phyloP scores from a whole-genome alignment of 2,113 vertebrate species.

The Sula dactylatra region DNA sequence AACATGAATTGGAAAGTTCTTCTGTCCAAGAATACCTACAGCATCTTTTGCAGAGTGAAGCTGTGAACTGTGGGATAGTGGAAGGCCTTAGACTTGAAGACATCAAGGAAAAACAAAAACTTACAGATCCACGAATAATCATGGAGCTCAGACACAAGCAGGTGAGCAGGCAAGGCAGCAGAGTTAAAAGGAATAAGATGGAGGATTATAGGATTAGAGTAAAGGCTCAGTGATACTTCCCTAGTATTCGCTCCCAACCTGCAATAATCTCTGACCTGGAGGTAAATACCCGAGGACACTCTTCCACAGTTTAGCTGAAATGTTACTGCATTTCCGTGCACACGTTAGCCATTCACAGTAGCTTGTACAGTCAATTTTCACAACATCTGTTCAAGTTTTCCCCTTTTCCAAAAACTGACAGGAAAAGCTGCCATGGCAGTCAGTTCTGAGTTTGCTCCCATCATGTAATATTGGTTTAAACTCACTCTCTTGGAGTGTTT shows the following conservation, averaged over 20 bases:
- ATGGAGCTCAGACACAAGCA: slow-evolving; percentile 92
- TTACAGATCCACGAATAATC: slow-evolving; percentile 79
- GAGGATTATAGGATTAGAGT: slow-evolving; percentile 30
- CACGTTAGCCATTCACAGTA: neutral
- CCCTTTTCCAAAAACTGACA: neutral
- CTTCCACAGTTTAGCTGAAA: neutral
- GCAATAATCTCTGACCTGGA: neutral
- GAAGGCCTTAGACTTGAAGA: slow-evolving; percentile 77
- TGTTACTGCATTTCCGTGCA: fast-evolving
- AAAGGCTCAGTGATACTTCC: neutral
- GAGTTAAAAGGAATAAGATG: slow-evolving; percentile 58
- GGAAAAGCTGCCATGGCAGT: neutral
- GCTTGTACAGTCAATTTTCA: neutral
- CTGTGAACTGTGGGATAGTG: slow-evolving; percentile 71
- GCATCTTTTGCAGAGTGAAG: slow-evolving; percentile 84
- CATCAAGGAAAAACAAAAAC: slow-evolving; percentile 72
- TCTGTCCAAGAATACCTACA: slow-evolving; percentile 81
- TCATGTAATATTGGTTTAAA: neutral
- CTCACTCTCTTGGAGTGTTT: neutral
- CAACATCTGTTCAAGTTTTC: neutral
- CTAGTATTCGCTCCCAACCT: neutral
- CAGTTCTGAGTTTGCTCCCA: neutral
- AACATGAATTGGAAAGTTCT: slow-evolving; percentile 80
- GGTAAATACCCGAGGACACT: neutral
- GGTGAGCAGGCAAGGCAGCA: slow-evolving; percentile 67